Conservation (phyloP, 2,888 invertebrate species). For the Dasysyrphus albostriatus region DNA sequence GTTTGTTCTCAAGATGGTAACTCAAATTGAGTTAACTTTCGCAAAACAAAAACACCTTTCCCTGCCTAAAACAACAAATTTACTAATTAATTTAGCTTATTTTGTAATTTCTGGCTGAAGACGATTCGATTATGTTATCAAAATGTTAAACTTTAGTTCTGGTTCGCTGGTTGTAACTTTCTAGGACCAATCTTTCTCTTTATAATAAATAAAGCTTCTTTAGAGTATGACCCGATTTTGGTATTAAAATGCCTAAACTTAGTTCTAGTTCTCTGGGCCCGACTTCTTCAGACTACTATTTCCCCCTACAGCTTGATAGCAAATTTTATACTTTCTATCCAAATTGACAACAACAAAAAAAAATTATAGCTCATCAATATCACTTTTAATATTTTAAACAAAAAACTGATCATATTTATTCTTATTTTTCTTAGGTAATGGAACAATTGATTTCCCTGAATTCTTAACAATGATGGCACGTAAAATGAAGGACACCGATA, state of each 20-base stretch:
- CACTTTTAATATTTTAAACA: neutral
- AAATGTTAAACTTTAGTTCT: neutral
- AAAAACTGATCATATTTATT: constrained; percentile 5
- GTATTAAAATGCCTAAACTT: no score
- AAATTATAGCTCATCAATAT: neutral
- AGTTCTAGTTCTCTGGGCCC: no score
- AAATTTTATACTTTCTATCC: neutral
- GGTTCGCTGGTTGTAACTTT: neutral
- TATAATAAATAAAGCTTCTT: no score
- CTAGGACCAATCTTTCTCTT: no score
- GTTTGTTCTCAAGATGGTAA: no score
- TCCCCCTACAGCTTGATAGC: neutral
- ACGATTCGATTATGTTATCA: neutral
- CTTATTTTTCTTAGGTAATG: constrained; percentile 90
- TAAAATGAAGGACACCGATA: constrained; percentile 99
- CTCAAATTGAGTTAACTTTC: no score
- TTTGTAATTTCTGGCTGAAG: neutral
- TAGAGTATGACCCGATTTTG: no score
- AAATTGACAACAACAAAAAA: neutral
- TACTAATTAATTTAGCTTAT: no score
- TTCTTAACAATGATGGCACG: constrained; percentile 99
- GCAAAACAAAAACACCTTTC: no score
- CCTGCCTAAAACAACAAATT: no score
- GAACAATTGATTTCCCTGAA: constrained; percentile 99
- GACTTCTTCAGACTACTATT: no score